A percentile compares a stretch with the other conserved stretches of the same genome.
Conservation (phyloP, 2,797 vertebrate genomes). For the Lithobates sylvaticus region DNA sequence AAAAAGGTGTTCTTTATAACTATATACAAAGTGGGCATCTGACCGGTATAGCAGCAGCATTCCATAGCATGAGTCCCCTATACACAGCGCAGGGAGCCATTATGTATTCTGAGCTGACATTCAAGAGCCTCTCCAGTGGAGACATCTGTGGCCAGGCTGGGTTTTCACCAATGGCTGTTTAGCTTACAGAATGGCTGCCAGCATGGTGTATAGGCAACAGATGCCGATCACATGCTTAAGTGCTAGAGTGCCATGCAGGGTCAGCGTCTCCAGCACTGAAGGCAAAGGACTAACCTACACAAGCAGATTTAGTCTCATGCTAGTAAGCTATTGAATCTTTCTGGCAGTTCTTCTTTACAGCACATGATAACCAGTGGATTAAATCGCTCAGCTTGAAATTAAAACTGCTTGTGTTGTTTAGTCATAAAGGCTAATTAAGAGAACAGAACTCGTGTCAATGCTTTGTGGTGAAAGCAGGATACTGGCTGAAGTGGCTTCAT, state of each 20-base stretch:
- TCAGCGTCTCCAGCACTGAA: conserved; percentile 65
- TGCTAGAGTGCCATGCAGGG: conserved; percentile 44
- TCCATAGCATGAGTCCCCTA: conserved; percentile 71
- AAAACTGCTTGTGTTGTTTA: not conserved
- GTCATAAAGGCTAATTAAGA: conserved; percentile 61
- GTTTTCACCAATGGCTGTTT: no score
- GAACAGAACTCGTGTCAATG: conserved; percentile 76
- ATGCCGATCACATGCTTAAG: not conserved
- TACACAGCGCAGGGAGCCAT: not conserved
- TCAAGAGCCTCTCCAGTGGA: not conserved
- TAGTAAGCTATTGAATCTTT: not conserved
- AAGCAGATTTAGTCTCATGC: not conserved
- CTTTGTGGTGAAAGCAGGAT: conserved; percentile 58
- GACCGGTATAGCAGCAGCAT: conserved; percentile 83
- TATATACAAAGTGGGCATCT: conserved; percentile 84
- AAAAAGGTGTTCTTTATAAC: conserved; percentile 70
- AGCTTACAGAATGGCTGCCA: conserved; percentile 6
- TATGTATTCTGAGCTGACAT: not conserved
- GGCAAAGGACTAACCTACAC: conserved; percentile 1
- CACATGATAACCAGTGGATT: not conserved
- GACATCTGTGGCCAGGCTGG: no score
- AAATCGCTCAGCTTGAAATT: not conserved
- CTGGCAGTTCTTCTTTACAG: not conserved
- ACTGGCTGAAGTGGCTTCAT: conserved; percentile 65
- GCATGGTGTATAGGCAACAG: not conserved